A percentile compares a stretch with the other conserved stretches of the same genome.
phyloP scores from a whole-genome alignment of 2,888 invertebrate species.

The Chirona hameri region DNA sequence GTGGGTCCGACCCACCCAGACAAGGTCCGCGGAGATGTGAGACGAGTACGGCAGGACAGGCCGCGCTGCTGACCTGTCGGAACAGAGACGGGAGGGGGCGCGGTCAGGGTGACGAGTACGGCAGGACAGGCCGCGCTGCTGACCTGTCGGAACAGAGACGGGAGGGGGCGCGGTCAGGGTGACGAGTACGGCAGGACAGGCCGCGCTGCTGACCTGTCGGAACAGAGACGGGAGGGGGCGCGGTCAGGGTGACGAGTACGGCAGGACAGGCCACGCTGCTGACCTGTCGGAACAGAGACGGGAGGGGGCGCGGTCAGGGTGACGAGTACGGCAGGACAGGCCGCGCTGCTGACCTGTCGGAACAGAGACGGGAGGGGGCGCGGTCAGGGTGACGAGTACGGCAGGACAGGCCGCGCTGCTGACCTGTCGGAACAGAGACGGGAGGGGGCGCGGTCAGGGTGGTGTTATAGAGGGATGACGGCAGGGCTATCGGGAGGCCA shows the following conservation, averaged over 20 bases:
- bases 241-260: conserved; percentile 43
- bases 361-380: not conserved
- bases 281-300: not conserved
- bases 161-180: not conserved
- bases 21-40: conserved; percentile 49
- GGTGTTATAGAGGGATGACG: too few relatives aligned
- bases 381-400: conserved; percentile 45
- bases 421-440: not conserved
- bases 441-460: not conserved
- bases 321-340: conserved; percentile 46
- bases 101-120: conserved; percentile 43
- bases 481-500: too few relatives aligned
- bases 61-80: not conserved
- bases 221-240: not conserved
- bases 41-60: conserved; percentile 47
- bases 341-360: not conserved
- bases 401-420: conserved; percentile 41
- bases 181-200: conserved; percentile 46
- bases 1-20: conserved; percentile 51
- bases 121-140: conserved; percentile 41
- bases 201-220: not conserved
- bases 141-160: not conserved
- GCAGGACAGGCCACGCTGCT: conserved; percentile 41
- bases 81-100: not conserved
- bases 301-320: not conserved